Evolutionary conservation across 2,888 invertebrate genomes (phyloP), one percentile per base, ranked within the genome.

Genomic region (Serrognathus titanus): DNA sequence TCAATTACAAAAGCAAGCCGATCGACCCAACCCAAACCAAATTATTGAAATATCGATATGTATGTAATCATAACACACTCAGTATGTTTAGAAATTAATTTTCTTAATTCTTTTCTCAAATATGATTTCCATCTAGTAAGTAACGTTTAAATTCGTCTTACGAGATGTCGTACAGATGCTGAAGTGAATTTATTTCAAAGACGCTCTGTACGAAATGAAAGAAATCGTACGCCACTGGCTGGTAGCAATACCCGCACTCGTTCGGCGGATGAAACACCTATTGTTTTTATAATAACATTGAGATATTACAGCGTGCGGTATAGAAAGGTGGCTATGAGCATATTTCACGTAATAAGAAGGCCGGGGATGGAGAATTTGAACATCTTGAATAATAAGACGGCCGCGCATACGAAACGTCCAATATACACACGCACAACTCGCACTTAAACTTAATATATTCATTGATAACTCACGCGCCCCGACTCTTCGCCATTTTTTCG

Each of bases 251-350:
- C 61, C 24, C 24, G 24, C 24, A 31, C 24, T 31, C 43, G 43
- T 13, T 16, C 43, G 43, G 43, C 57, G 65, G 66, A 66, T 65
- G 64, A 31, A 36, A 62, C 43, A 69, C 69, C 70, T 73, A 73
- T 74, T 73, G 73, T 74, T 74, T 74, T 74, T 74, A 74, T 75
- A 74, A 75, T 74, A 75, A 75, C 74, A 72, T 74, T 75, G 74
- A 75, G 74, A 74, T 75, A 75, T 75, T 74, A 70, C 73, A 67
- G 73, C 71, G 69, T 71, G 74, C 73, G 74, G 74, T 74, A 74
- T 73, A 73, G 73, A 73, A 74, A 74, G 74, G 73, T 74, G 71
- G 71, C 73, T 71, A 72, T 72, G 74, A 74, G 70, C 73, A 75
- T 75, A 75, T 74, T 74, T 75, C 74, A 75, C 73, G 69, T 73